Evolutionary conservation across 1,140 invertebrate species (phyloP).

Genomic region (Augochlora pura): DNA sequence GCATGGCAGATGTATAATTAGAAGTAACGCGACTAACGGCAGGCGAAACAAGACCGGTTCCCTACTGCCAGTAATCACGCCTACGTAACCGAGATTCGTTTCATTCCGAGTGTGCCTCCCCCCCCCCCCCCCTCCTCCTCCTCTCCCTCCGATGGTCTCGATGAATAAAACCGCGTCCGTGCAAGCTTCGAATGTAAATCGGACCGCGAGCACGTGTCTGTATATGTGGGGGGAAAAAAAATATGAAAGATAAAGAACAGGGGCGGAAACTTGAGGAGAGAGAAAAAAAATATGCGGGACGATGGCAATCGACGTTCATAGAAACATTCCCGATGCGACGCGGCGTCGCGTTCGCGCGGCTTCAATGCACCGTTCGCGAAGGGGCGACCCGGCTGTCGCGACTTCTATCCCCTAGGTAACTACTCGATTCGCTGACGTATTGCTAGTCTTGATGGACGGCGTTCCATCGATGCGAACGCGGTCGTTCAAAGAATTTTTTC

Average conservation of each 20-base stretch:
- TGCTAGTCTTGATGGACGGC: too few relatives aligned
- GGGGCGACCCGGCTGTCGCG: neutral
- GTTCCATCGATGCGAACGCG: too few relatives aligned
- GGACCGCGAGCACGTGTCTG: neutral
- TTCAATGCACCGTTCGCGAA: neutral
- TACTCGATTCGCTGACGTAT: neutral
- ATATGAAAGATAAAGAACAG: neutral
- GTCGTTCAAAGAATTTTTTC: too few relatives aligned
- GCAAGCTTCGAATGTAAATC: neutral
- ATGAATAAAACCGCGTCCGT: conserved; percentile 3
- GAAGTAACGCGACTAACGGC: too few relatives aligned
- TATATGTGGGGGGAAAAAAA: too few relatives aligned
- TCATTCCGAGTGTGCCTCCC: conserved; percentile 8
- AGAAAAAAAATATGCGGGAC: neutral
- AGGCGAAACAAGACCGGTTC: neutral
- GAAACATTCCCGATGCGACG: conserved; percentile 15
- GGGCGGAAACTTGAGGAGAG: too few relatives aligned
- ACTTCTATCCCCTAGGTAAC: neutral
- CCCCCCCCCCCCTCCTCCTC: too few relatives aligned
- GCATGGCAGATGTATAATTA: neutral
- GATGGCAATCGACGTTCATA: neutral
- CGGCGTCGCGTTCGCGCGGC: neutral
- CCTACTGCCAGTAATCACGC: neutral
- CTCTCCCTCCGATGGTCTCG: too few relatives aligned
- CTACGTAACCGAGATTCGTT: conserved; percentile 30